A percentile compares a stretch with the other conserved stretches of the same genome.
Conservation (phyloP, 1,140 invertebrate species). For the Coptotermes formosanus region DNA sequence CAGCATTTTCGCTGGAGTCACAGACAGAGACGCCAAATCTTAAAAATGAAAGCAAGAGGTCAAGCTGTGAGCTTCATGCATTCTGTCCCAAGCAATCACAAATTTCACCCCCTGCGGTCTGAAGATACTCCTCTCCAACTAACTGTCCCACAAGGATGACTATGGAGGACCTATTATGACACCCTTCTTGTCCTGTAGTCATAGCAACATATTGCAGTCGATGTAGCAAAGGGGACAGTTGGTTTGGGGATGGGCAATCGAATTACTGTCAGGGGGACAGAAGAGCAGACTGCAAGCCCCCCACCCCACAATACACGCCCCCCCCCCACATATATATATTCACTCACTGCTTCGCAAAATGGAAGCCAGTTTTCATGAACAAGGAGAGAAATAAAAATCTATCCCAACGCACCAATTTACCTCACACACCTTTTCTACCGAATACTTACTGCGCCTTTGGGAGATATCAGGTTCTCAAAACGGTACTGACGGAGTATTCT, state of each 20-base stretch:
- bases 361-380: background rate
- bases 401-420: too few species aligned
- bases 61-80: background rate
- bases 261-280: background rate
- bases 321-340: too few species aligned
- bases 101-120: background rate
- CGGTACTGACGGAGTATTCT: too few species aligned
- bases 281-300: background rate
- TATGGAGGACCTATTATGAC: background rate
- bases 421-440: too few species aligned
- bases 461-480: too few species aligned
- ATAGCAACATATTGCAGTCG: background rate
- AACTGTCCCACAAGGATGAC: background rate
- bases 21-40: background rate
- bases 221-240: background rate
- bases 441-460: too few species aligned
- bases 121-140: background rate
- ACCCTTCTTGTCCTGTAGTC: background rate
- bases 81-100: background rate
- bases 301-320: background rate
- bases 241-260: background rate
- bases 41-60: constrained; percentile 8
- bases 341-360: background rate
- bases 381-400: background rate
- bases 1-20: background rate